phyloP scores from a whole-genome alignment of 2,888 invertebrate species.

The Ferdinandea cuprea region DNA sequence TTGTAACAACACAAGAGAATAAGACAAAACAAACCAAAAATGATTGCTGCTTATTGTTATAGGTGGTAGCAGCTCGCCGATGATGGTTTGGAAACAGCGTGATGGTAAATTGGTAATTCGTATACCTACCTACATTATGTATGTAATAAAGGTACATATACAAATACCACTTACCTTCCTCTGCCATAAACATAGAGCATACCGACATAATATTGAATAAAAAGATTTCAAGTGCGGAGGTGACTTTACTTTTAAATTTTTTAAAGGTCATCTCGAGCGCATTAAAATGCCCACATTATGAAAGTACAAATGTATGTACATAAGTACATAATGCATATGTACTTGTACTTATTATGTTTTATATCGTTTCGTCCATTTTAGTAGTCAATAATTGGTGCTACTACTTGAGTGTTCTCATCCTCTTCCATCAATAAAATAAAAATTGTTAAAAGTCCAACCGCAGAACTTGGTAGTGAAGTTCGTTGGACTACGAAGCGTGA shows the following conservation, averaged over 20 bases:
- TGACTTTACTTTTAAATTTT: constrained; percentile 21
- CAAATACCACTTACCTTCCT: background rate
- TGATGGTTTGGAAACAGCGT: constrained; percentile 34
- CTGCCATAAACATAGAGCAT: too few species aligned
- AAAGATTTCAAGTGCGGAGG: background rate
- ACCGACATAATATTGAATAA: background rate
- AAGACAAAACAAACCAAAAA: constrained; percentile 12
- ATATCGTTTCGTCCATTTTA: too few species aligned
- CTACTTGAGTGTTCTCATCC: too few species aligned
- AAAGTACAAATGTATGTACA: too few species aligned
- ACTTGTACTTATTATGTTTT: too few species aligned
- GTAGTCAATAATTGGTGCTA: too few species aligned
- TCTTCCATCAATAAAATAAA: too few species aligned
- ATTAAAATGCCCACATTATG: background rate
- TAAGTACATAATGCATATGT: too few species aligned
- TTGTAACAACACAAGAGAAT: constrained; percentile 43
- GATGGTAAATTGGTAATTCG: constrained; percentile 42
- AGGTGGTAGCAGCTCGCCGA: constrained; percentile 20
- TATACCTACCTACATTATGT: constrained; percentile 50
- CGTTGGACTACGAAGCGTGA: too few species aligned
- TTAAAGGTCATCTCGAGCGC: constrained; percentile 13
- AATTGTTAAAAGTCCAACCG: too few species aligned
- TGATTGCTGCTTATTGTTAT: constrained; percentile 34
- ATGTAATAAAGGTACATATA: constrained; percentile 24
- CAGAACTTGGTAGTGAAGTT: too few species aligned